These are phyloP conservation scores for Crotophaga sulcirostris DNA, from an alignment of 2,113 vertebrate species.

Conservation along the genomic window DNA sequence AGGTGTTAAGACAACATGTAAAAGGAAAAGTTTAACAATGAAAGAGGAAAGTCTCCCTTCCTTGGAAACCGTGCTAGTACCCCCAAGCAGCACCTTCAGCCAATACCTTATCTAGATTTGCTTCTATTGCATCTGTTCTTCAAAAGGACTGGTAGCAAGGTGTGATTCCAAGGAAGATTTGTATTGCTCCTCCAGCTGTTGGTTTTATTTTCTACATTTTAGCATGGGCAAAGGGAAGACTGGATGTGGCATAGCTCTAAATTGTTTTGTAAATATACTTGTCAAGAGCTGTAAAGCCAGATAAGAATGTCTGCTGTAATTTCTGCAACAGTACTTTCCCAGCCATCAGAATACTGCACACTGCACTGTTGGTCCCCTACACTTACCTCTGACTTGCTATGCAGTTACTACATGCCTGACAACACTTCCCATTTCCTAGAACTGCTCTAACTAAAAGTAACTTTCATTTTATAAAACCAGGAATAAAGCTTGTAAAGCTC, in stretches of 20 bases:
- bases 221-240: neutral
- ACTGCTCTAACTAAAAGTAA: slow-evolving; percentile 43
- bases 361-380: neutral
- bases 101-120: neutral
- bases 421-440: slow-evolving; percentile 58
- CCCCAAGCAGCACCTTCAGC: neutral
- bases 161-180: neutral
- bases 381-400: neutral
- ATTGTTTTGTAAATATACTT: neutral
- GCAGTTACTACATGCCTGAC: neutral
- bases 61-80: neutral
- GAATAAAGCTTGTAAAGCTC: slow-evolving; percentile 20
- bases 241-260: neutral
- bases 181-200: neutral
- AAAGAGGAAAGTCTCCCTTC: neutral
- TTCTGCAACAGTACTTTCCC: neutral
- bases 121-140: neutral
- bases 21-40: neutral
- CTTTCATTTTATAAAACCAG: slow-evolving; percentile 22
- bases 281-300: neutral
- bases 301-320: neutral
- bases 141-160: neutral
- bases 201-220: neutral
- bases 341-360: neutral
- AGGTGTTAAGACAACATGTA: neutral